Conservation (phyloP, 2,113 vertebrate genomes). For the Hydrolagus affinis region DNA sequence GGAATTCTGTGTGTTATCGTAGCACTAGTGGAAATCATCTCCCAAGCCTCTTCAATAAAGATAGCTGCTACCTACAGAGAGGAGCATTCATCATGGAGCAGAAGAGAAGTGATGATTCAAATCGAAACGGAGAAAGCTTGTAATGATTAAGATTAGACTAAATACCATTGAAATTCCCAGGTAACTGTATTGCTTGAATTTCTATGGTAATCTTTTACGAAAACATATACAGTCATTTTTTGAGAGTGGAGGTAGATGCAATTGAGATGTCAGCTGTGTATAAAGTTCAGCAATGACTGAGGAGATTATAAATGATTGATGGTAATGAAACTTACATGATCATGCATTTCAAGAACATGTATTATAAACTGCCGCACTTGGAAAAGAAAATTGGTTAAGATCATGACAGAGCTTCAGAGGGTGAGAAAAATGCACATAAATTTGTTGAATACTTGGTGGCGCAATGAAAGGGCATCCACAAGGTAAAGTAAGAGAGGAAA, state of each 20-base stretch:
- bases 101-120: neutral
- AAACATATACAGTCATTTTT: neutral
- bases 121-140: neutral
- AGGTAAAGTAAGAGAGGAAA: neutral
- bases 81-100: neutral
- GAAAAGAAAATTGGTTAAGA: neutral
- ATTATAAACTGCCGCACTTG: conserved; percentile 10
- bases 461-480: neutral
- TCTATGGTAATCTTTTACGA: neutral
- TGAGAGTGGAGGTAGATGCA: neutral
- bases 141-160: neutral
- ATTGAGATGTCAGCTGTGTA: neutral
- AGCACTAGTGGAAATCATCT: too few species aligned
- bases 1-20: too few species aligned
- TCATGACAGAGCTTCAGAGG: neutral
- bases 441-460: neutral
- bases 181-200: neutral
- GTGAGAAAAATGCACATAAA: neutral
- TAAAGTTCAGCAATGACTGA: neutral
- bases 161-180: neutral
- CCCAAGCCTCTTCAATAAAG: too few species aligned
- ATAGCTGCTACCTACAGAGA: too few species aligned
- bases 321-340: conserved; percentile 1
- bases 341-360: neutral
- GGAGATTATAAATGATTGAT: neutral